Percentiles rank a stretch among this genome's conserved stretches.
Conservation (phyloP, 2,113 vertebrate species). For the Trinectes maculatus region DNA sequence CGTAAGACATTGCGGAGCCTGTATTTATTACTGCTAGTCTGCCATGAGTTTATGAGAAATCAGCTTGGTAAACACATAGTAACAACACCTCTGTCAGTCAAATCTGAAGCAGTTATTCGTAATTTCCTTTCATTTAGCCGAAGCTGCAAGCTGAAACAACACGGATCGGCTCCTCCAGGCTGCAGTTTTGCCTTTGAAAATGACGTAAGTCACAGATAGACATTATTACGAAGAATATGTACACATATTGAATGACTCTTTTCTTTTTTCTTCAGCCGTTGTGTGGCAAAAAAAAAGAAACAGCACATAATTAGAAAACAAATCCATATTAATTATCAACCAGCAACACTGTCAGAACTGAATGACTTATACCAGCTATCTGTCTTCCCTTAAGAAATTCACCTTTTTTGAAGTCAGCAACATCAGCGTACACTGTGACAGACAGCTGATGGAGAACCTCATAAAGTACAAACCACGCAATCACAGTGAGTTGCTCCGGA, state of each 20-base stretch:
- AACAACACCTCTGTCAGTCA: not conserved
- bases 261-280: not conserved
- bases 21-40: not conserved
- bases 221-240: not conserved
- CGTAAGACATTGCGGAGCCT: slow-evolving; percentile 2
- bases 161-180: slow-evolving; percentile 9
- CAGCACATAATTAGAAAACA: not conserved
- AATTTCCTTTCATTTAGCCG: slow-evolving; percentile 5
- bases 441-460: not conserved
- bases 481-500: slow-evolving; percentile 55
- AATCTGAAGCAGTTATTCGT: not conserved
- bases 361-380: not conserved
- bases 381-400: slow-evolving; percentile 41
- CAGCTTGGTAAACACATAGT: too few species aligned
- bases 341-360: too few species aligned
- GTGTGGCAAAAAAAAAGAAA: not conserved
- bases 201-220: slow-evolving; percentile 23
- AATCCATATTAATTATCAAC: too few species aligned
- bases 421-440: slow-evolving; percentile 58
- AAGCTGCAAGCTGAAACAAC: slow-evolving; percentile 60
- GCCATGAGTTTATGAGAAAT: not conserved
- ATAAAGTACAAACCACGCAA: fast-evolving
- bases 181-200: slow-evolving; percentile 70
- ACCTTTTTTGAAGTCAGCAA: fast-evolving
- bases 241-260: not conserved